Evolutionary conservation across 2,797 vertebrate genomes (phyloP).

Genomic region (Heterohyrax brucei): DNA sequence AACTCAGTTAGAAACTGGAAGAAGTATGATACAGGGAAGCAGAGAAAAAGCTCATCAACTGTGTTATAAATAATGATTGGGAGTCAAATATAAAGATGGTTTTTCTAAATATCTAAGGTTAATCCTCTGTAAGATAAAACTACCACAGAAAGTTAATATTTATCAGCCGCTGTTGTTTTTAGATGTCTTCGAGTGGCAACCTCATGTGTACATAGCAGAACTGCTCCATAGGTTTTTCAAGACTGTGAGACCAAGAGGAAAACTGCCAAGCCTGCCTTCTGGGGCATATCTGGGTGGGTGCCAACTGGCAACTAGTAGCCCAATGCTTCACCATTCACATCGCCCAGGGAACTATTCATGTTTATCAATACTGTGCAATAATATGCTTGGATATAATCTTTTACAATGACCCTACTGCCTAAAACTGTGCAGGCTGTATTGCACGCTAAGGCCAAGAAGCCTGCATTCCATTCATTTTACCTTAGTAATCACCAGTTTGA

Average conservation of each 20-base stretch:
- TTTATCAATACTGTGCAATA: background rate
- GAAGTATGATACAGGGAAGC: background rate
- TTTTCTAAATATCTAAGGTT: background rate
- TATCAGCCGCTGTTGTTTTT: background rate
- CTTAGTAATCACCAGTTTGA: background rate
- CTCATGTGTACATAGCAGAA: no score
- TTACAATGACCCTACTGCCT: background rate
- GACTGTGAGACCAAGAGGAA: no score
- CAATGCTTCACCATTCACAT: no score
- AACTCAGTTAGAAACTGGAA: conserved; percentile 3
- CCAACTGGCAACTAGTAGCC: no score
- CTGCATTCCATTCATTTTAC: conserved; percentile 4
- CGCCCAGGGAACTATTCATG: no score
- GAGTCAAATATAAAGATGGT: background rate
- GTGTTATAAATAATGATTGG: background rate
- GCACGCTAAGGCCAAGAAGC: background rate
- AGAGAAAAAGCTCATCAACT: background rate
- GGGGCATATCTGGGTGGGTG: no score
- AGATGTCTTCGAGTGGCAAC: no score
- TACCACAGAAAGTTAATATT: background rate
- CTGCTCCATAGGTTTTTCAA: no score
- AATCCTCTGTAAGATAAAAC: background rate
- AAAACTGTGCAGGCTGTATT: background rate
- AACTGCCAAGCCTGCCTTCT: no score
- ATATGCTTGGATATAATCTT: background rate